Evolutionary conservation across 2,888 invertebrate species (phyloP).

Genomic region (Spialia ferax): DNA sequence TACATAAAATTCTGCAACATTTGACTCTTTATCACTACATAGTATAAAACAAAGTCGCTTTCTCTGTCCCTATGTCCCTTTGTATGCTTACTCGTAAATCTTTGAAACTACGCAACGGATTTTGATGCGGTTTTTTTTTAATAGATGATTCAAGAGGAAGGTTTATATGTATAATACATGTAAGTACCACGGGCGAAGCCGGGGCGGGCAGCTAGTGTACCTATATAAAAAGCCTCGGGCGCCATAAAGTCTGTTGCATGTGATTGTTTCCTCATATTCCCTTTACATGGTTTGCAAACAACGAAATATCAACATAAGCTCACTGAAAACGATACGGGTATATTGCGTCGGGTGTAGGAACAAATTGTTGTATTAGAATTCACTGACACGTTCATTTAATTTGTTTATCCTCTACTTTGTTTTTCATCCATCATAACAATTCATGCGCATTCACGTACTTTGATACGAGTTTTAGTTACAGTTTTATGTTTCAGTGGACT

Average conservation of each 20-base stretch:
- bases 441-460: slow-evolving; percentile 14
- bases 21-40: too few relatives aligned
- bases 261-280: slow-evolving; percentile 12
- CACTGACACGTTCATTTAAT: slow-evolving; percentile 12
- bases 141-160: too few relatives aligned
- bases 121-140: too few relatives aligned
- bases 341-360: neutral
- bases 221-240: too few relatives aligned
- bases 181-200: too few relatives aligned
- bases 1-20: too few relatives aligned
- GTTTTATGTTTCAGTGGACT: neutral
- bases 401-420: slow-evolving; percentile 10
- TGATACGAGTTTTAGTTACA: neutral
- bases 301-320: slow-evolving; percentile 19
- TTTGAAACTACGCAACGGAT: too few relatives aligned
- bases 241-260: slow-evolving; percentile 1
- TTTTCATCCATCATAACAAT: slow-evolving; percentile 15
- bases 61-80: too few relatives aligned
- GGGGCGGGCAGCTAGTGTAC: too few relatives aligned
- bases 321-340: slow-evolving; percentile 28
- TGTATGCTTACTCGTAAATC: too few relatives aligned
- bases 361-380: slow-evolving; percentile 16
- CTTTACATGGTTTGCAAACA: slow-evolving; percentile 2
- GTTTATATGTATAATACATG: too few relatives aligned
- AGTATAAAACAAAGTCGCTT: too few relatives aligned